phyloP scores from a whole-genome alignment of 2,113 vertebrate species.

The Eidolon helvum region DNA sequence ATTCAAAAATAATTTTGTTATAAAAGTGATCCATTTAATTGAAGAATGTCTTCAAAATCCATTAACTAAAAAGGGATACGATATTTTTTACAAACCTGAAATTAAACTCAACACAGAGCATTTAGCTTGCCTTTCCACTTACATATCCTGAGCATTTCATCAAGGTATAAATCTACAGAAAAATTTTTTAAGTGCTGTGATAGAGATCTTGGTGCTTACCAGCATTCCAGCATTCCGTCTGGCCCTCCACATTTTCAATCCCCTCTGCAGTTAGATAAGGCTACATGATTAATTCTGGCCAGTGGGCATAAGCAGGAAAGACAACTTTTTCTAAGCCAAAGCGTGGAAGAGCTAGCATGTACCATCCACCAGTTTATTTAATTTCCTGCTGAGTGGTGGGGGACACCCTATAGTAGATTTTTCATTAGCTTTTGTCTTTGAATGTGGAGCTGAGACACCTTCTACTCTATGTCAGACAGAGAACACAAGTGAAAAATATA shows the following conservation, averaged over 20 bases:
- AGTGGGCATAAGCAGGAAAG: background rate
- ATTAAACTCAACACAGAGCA: background rate
- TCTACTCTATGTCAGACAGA: background rate
- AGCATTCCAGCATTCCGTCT: background rate
- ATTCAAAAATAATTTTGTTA: background rate
- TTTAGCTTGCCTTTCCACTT: constrained; percentile 6
- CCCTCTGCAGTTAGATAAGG: background rate
- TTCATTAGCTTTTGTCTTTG: background rate
- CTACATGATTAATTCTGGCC: background rate
- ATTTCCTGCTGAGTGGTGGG: background rate
- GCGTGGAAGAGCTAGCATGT: background rate
- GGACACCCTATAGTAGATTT: background rate
- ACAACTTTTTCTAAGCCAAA: background rate
- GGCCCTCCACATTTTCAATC: background rate
- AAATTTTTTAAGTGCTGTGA: background rate
- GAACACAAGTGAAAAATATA: background rate
- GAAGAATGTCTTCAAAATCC: background rate
- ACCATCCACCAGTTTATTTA: background rate
- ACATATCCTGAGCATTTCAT: background rate
- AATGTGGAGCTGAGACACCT: background rate
- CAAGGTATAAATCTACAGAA: background rate
- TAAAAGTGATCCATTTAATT: background rate
- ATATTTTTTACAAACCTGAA: background rate
- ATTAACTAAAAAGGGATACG: background rate
- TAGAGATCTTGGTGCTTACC: background rate